Percentiles rank a stretch among this genome's conserved stretches.
These are phyloP conservation scores for Atractosteus spatula DNA, from an alignment of 2,113 vertebrate genomes.

Conservation along the genomic window DNA sequence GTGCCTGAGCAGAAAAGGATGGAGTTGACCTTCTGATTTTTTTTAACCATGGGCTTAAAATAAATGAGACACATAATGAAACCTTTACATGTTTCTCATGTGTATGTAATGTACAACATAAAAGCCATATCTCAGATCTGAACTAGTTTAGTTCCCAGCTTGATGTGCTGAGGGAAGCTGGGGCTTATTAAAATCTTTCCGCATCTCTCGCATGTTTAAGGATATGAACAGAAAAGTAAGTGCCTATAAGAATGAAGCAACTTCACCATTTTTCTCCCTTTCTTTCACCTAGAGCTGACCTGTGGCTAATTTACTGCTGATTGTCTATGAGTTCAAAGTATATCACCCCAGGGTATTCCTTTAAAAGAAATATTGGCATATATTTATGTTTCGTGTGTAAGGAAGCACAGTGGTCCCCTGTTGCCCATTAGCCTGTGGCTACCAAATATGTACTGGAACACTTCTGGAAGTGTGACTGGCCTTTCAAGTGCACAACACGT, in stretches of 20 bases:
- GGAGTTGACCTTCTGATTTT: constrained; percentile 61
- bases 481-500: not conserved
- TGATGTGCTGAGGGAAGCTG: constrained; percentile 8
- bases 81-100: constrained; percentile 48
- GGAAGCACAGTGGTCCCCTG: not conserved
- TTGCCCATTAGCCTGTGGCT: not conserved
- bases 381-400: not conserved
- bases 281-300: constrained; percentile 8
- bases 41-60: constrained; percentile 48
- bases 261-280: constrained; percentile 3
- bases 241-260: constrained; percentile 11
- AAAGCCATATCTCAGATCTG: constrained; percentile 23
- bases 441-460: constrained; percentile 6
- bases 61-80: constrained; percentile 35
- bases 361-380: not conserved
- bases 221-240: constrained; percentile 11
- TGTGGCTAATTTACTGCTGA: constrained; percentile 8
- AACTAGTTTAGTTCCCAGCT: constrained; percentile 22
- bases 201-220: constrained; percentile 12
- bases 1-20: constrained; percentile 37
- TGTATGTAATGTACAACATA: constrained; percentile 52
- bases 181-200: constrained; percentile 16
- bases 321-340: constrained; percentile 14
- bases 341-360: not conserved
- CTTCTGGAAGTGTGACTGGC: not conserved